Base-by-base conservation (phyloP, 2,888 invertebrate species). In the Zygogramma bicolorata region DNA sequence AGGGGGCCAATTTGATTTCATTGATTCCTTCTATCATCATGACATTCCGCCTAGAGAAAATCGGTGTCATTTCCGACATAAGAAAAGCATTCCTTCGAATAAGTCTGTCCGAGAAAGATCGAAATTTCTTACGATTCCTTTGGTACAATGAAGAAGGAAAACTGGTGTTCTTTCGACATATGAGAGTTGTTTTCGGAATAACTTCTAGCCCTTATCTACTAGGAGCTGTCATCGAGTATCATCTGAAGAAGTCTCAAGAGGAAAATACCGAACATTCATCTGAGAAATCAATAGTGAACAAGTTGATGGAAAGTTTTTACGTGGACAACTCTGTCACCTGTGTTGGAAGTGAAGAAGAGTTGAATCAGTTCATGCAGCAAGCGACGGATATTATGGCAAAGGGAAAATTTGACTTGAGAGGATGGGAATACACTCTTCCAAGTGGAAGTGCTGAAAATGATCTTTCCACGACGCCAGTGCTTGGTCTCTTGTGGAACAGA, bases 51-150 rank as follows among this genome's bases (percentile, higher is more conserved):
- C 27, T 67, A 8, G 31, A 65, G 29, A 73, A 65, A 57, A 70
- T 80, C 53, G 81, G 79, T 6, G 75, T 80, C 0, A 68, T 76
- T 2, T 65, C 81, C 6, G 82, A 83, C 70, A 83, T 85, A 3
- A 38, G 73, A 15, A 81, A 81, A 62, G 83, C 82, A 0, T 84
- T 84, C 71, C 71, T 82, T n/a, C 83, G 82, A 76, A 81, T 84
- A 5, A 73, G 71, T 29, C 34, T 82, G 0, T 18, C 66, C 5
- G 25, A 70, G 65, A 60, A 72, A 8, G 82, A 85, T 58, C 66
- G 84, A 62, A 74, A 82, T 58, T 82, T 71, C 65, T 61, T 82
- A 0, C 27, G 76, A 60, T 84, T 83, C 70, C 69, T 84, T 5
- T 81, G 81, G 81, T 75, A 70, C 8, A 60, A 70, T 15, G 7